Conservation (phyloP, 2,888 invertebrate genomes). For the Zele albiditarsus region DNA sequence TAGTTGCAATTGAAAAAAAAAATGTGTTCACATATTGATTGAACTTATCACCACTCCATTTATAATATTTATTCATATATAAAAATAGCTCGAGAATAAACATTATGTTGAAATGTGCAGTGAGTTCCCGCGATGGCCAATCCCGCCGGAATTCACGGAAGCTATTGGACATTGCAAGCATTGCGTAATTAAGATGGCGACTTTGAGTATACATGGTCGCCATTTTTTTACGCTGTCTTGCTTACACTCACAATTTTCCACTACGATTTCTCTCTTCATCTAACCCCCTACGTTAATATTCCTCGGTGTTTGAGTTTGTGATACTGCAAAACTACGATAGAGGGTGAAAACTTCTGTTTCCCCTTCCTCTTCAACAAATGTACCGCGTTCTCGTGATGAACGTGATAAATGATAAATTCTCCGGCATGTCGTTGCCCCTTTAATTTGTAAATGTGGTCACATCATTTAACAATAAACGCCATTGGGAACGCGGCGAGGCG, state of each 20-base stretch:
- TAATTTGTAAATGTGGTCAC: slow-evolving; percentile 14
- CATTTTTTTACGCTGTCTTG: no score
- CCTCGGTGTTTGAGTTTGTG: no score
- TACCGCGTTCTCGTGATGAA: slow-evolving; percentile 5
- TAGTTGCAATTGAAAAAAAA: background rate
- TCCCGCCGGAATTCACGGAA: background rate
- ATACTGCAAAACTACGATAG: background rate
- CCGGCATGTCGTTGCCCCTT: slow-evolving; percentile 15
- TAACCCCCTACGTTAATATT: no score
- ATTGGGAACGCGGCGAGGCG: background rate
- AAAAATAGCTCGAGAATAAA: no score
- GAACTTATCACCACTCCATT: no score
- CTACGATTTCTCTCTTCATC: no score
- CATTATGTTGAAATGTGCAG: background rate
- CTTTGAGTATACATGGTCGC: no score
- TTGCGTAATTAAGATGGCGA: no score
- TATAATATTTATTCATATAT: no score
- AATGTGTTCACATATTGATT: no score
- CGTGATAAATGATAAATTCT: slow-evolving; percentile 2
- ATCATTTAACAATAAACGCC: background rate
- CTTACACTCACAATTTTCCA: no score
- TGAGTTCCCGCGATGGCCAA: background rate
- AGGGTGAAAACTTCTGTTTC: background rate
- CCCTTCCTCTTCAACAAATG: background rate
- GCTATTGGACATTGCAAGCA: background rate